Conservation (phyloP, 2,113 vertebrate species). For the Recurvirostra avosetta region DNA sequence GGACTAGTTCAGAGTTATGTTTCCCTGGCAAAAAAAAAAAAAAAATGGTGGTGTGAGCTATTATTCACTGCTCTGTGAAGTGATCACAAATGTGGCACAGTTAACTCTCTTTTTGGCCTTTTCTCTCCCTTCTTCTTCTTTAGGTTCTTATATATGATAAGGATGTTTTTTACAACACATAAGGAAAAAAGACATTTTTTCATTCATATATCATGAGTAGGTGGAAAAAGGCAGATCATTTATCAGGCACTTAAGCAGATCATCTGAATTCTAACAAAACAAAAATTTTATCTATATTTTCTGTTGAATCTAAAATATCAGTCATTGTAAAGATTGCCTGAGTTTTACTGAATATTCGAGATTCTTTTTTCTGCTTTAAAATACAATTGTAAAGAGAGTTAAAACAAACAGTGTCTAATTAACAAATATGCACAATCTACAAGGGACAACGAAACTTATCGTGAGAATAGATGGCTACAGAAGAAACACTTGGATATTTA, state of each 20-base stretch:
- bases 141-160: neutral
- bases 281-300: neutral
- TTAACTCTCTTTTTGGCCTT: neutral
- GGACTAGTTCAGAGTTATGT: neutral
- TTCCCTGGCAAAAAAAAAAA: neutral
- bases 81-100: neutral
- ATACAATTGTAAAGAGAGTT: neutral
- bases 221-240: neutral
- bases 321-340: neutral
- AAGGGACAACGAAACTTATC: neutral
- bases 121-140: neutral
- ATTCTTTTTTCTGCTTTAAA: neutral
- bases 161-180: neutral
- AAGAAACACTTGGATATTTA: neutral
- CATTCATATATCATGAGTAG: neutral
- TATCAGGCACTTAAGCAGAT: neutral
- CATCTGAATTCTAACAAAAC: neutral
- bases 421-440: neutral
- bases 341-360: neutral
- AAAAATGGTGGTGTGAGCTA: neutral
- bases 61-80: neutral
- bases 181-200: neutral
- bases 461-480: neutral
- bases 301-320: neutral
- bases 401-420: neutral